Base-by-base conservation (phyloP, 2,113 vertebrate species). In the Leptocoma aspasia region DNA sequence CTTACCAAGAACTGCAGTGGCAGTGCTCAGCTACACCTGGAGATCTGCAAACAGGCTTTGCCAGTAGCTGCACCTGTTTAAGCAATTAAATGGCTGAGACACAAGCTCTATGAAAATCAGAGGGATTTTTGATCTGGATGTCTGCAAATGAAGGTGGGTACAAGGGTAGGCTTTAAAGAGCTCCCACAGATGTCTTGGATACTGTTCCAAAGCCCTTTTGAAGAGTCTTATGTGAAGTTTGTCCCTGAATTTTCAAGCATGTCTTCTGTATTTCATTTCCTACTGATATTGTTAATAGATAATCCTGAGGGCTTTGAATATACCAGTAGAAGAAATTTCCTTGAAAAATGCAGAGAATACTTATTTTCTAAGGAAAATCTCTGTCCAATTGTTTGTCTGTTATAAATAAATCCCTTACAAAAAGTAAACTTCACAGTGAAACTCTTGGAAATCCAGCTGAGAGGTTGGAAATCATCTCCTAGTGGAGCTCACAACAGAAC, bases 381-480 rank as follows among this genome's bases (percentile, higher is more conserved):
- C 59, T 89, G 39, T 92, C 61, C 82, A 53, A 56, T 45, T 93
- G 66, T 87, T 93, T 88, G 31, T 91, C 59, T 77, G 10, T 76
- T 93, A 72, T 15, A n/a, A 95, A 82, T 64, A 92, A 92, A 95
- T 88, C 68, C 42, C n/a, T 81, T 82, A 28, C 37, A 77, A 92
- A 95, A 78, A 73, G 27, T 54, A 81, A 95, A 94, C 77, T 97
- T 89, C 54, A 50, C 47, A 80, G 60, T 71, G 80, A 86, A 92
- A 82, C 61, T 84, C 23, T 65, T 78, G 47, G 82, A 95, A 96
- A 90, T 93, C 53, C 78, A 86, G 31, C 75, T 70, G 92, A 91
- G 83, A 95, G 41, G n/a, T 20, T 91, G 69, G 71, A 97, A 96
- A 96, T 91, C 61, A 95, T 91, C 63, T 80, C 76, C 64, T 88